Evolutionary conservation across 1,140 invertebrate species (phyloP).

Genomic region (Bombyx mori): ASM3026992v2 NC_085114.1:10075001-10075500

Average conservation of each 20-base stretch:
- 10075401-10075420: no score
- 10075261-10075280: conserved; percentile 29
- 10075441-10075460: no score
- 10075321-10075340: no score
- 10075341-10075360: no score
- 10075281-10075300: no score
- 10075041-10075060: conserved; percentile 60
- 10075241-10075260: conserved; percentile 76
- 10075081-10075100: conserved; percentile 76
- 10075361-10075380: no score
- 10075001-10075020: no score
- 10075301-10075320: no score
- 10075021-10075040: neutral
- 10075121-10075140: conserved; percentile 76
- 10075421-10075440: no score
- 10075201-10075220: conserved; percentile 81
- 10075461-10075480: no score
- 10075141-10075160: conserved; percentile 74
- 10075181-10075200: conserved; percentile 77
- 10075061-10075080: conserved; percentile 62
- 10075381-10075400: no score
- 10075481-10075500: no score
- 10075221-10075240: conserved; percentile 87
- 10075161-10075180: conserved; percentile 78
- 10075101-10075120: conserved; percentile 86